Percentiles rank a stretch among this genome's conserved stretches.
Conservation (phyloP, 2,888 invertebrate species). For the Tenthredo livida region DNA sequence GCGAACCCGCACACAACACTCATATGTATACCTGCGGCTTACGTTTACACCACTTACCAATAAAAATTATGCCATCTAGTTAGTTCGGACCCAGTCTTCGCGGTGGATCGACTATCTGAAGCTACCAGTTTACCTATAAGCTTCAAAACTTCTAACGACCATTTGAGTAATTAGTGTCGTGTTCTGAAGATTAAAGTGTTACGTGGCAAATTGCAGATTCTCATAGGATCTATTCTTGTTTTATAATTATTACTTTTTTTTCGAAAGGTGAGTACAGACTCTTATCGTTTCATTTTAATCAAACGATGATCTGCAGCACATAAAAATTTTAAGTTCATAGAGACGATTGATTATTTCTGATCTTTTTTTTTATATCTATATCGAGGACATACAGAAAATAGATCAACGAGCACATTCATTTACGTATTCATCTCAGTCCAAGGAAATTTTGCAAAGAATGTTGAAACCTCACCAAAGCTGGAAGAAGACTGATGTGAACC, state of each 20-base stretch:
- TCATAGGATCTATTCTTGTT: not conserved
- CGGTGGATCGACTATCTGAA: not conserved
- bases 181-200: not conserved
- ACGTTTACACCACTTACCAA: conserved; percentile 34
- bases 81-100: conserved; percentile 29
- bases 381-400: not conserved
- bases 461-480: not conserved
- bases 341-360: not conserved
- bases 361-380: not conserved
- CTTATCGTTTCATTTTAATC: not conserved
- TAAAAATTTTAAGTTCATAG: not conserved
- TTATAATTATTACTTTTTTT: not conserved
- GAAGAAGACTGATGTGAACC: not conserved
- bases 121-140: not conserved
- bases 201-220: not conserved
- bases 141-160: not conserved
- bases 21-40: not conserved
- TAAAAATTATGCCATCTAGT: conserved; percentile 10
- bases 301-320: not conserved
- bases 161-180: not conserved
- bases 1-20: not conserved
- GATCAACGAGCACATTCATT: not conserved
- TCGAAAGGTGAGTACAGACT: not conserved
- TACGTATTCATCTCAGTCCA: not conserved
- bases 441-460: not conserved